These are phyloP conservation scores for Sinelater perroti DNA, from an alignment of 2,888 invertebrate genomes.

Conservation along the genomic window DNA sequence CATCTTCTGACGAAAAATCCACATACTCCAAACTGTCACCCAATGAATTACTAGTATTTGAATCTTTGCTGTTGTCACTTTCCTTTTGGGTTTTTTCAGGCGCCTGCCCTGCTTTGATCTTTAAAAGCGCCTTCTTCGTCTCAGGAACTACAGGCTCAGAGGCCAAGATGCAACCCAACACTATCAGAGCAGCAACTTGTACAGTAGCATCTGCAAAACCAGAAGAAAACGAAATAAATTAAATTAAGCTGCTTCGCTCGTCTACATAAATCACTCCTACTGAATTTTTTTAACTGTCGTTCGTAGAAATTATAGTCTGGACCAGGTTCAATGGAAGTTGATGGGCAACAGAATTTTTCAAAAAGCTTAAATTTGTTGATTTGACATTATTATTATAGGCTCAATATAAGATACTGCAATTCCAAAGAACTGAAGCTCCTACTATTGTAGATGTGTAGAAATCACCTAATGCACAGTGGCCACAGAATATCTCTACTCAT, in stretches of 20 bases:
- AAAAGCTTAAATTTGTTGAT: no score
- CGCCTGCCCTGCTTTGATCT: conserved; percentile 51
- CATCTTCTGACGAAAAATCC: conserved; percentile 58
- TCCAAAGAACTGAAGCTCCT: no score
- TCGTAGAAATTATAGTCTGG: no score
- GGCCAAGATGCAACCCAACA: conserved; percentile 76
- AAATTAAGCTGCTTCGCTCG: background rate
- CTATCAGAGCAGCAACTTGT: conserved; percentile 77
- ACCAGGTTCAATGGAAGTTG: no score
- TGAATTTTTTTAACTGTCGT: no score
- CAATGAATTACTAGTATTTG: background rate
- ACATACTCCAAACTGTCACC: conserved; percentile 54
- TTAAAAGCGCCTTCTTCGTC: conserved; percentile 64
- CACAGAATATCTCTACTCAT: no score
- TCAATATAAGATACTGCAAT: no score
- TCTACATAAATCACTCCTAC: conserved; percentile 9
- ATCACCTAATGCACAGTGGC: no score
- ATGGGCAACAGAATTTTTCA: no score
- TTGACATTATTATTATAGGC: no score
- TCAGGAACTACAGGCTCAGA: conserved; percentile 72
- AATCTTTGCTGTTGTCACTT: conserved; percentile 45
- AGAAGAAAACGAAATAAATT: conserved; percentile 3
- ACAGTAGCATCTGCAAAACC: conserved; percentile 70
- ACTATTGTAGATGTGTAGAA: no score
- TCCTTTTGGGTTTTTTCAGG: background rate